Evolutionary conservation across 2,888 invertebrate species (phyloP), one percentile per base, ranked within the genome.

Genomic region (Plebejus anna): DNA sequence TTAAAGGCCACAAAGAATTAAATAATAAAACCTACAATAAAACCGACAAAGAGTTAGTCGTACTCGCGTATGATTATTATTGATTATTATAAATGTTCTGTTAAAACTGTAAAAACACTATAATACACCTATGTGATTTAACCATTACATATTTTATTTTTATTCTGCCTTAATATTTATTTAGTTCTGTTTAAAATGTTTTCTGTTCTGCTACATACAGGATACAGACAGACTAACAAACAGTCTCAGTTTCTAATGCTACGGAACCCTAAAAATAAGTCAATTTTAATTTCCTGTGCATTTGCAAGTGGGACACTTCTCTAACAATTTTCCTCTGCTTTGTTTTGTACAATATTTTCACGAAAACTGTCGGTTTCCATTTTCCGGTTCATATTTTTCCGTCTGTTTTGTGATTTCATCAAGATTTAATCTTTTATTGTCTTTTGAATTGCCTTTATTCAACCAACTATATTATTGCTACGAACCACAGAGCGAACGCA

Each of bases 381-480:
- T 42, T 72, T 66, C 75, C 16, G 71, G 75, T 66, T 66, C 9
- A 75, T 36, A 75, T 2, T 75, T 75, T 75, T 55, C 71, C 73
- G 66, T 66, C 32, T 66, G 66, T 66, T 66, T 66, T 66, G 61
- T 66, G 66, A 66, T 66, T 66, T 66, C 13, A 66, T 66, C 66
- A 28, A 32, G 66, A 66, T 66, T 66, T 66, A 66, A 66, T 66
- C 66, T 66, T 2, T 61, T 9, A 61, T 61, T 28, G 61, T 9
- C 61, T 28, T 61, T 7, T 3, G 1, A 59, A 59, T 22, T 59
- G 59, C 3, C 22, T 59, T 59, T 59, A 22, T 11, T 61, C 1
- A 28, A 22, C 22, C 3, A 9, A 61, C 51, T 55, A 16, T 16
- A 16, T 55, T 16, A 16, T 55, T 55, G 16, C 55, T 16, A 4